Percentiles rank a stretch among this genome's conserved stretches.
Conservation (phyloP, 2,888 invertebrate species). For the Eucera pruinosa region DNA sequence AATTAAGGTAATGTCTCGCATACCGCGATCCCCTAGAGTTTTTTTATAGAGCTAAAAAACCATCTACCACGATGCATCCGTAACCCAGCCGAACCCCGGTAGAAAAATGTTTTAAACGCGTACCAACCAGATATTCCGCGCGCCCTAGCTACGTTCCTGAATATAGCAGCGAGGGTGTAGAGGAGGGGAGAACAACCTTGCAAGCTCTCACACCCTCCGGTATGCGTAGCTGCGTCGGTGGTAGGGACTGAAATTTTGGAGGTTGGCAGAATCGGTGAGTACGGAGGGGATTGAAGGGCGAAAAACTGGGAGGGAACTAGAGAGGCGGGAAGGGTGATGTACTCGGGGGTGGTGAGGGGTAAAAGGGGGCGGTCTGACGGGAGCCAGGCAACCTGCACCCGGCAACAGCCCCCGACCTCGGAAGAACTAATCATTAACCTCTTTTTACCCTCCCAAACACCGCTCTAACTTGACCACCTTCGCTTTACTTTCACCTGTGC, state of each 20-base stretch:
- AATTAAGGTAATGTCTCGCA: slow-evolving; percentile 49
- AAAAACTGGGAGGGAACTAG: slow-evolving; percentile 46
- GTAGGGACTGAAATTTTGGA: slow-evolving; percentile 76
- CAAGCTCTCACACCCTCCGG: slow-evolving; percentile 73
- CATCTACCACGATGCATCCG: slow-evolving; percentile 8
- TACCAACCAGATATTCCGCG: slow-evolving; percentile 30
- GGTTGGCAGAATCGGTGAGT: slow-evolving; percentile 69
- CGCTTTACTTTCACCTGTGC: slow-evolving; percentile 79
- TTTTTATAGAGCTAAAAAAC: background rate
- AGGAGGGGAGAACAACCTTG: slow-evolving; percentile 80
- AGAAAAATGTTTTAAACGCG: slow-evolving; percentile 26
- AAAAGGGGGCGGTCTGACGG: slow-evolving; percentile 65
- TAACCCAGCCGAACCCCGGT: background rate
- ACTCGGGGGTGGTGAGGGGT: slow-evolving; percentile 59
- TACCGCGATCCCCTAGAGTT: slow-evolving; percentile 12
- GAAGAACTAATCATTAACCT: slow-evolving; percentile 83
- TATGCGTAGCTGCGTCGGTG: slow-evolving; percentile 66
- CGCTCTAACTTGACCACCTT: slow-evolving; percentile 71
- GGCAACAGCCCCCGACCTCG: slow-evolving; percentile 83
- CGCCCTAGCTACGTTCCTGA: slow-evolving; percentile 73
- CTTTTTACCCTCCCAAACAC: slow-evolving; percentile 75
- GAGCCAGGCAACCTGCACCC: slow-evolving; percentile 81
- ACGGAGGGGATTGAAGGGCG: slow-evolving; percentile 66
- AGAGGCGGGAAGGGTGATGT: slow-evolving; percentile 56
- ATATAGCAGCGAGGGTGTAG: slow-evolving; percentile 37